A percentile compares a stretch with the other conserved stretches of the same genome.
phyloP scores from a whole-genome alignment of 2,888 invertebrate species.

The Pseudococcus viburni region DNA sequence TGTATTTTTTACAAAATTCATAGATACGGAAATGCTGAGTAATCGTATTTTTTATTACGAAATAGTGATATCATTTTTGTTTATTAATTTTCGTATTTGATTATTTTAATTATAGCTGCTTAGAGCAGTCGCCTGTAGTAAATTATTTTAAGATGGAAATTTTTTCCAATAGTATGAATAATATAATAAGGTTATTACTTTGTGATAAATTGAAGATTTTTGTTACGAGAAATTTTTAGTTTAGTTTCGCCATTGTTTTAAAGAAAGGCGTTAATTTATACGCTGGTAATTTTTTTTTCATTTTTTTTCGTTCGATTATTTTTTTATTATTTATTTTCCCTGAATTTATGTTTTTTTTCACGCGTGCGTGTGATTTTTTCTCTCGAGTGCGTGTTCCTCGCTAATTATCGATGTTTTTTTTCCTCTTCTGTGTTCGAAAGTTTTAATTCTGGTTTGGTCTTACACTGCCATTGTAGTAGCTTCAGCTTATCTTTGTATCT shows the following conservation, averaged over 20 bases:
- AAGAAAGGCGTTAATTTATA: slow-evolving; percentile 25
- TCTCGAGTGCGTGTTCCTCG: slow-evolving; percentile 28
- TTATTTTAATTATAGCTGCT: background rate
- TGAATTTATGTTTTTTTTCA: background rate
- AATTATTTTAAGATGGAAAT: background rate
- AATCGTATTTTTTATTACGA: slow-evolving; percentile 35
- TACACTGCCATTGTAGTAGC: slow-evolving; percentile 32
- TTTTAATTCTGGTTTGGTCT: background rate
- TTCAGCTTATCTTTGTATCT: background rate
- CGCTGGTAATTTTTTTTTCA: slow-evolving; percentile 15
- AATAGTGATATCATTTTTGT: slow-evolving; percentile 46
- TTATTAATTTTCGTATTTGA: background rate
- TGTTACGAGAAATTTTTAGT: slow-evolving; percentile 40
- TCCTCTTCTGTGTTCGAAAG: background rate
- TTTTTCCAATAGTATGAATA: background rate
- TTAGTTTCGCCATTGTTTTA: background rate
- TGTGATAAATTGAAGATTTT: slow-evolving; percentile 44
- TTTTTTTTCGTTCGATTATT: background rate
- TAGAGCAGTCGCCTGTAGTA: background rate
- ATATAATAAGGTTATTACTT: slow-evolving; percentile 44
- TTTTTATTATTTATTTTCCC: background rate
- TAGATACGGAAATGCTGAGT: background rate
- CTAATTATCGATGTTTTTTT: slow-evolving; percentile 23
- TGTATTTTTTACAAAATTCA: background rate
- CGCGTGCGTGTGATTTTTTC: slow-evolving; percentile 19